A percentile compares a stretch with the other conserved stretches of the same genome.
Evolutionary conservation across 2,797 vertebrate genomes (phyloP).

Genomic region (Pristis pectinata): DNA sequence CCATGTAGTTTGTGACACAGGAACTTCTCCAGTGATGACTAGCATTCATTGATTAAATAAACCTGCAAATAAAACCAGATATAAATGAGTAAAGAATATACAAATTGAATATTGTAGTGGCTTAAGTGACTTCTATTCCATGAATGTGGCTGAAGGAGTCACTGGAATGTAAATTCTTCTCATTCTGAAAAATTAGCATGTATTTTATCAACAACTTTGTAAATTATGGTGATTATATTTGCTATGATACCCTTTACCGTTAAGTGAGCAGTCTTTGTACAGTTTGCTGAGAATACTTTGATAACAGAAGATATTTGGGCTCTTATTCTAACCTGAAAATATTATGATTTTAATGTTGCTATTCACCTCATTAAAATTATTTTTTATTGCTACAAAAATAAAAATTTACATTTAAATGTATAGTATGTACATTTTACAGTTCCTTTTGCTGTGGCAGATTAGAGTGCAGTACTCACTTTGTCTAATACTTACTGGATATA

Average conservation of each 20-base stretch:
- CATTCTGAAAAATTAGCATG: background rate
- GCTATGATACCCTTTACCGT: background rate
- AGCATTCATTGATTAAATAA: constrained; percentile 1
- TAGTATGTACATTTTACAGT: background rate
- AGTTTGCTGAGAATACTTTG: background rate
- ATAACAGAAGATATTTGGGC: background rate
- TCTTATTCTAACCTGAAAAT: background rate
- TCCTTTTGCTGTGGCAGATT: background rate
- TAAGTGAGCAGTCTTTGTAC: background rate
- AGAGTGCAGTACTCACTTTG: background rate
- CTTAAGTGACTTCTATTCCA: background rate
- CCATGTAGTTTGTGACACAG: background rate
- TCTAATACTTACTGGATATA: background rate
- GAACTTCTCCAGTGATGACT: constrained; percentile 17
- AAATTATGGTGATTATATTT: background rate
- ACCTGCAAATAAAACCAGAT: background rate
- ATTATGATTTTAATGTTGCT: background rate
- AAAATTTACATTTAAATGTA: background rate
- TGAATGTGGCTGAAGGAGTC: background rate
- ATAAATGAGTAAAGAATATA: constrained; percentile 13
- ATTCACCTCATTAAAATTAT: background rate
- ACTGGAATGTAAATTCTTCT: background rate
- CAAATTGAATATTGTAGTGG: background rate
- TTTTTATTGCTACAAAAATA: background rate
- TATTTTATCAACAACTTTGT: background rate